These are phyloP conservation scores for Zaprionus davidi DNA, from an alignment of 1,140 invertebrate genomes.

Conservation along the genomic window DNA sequence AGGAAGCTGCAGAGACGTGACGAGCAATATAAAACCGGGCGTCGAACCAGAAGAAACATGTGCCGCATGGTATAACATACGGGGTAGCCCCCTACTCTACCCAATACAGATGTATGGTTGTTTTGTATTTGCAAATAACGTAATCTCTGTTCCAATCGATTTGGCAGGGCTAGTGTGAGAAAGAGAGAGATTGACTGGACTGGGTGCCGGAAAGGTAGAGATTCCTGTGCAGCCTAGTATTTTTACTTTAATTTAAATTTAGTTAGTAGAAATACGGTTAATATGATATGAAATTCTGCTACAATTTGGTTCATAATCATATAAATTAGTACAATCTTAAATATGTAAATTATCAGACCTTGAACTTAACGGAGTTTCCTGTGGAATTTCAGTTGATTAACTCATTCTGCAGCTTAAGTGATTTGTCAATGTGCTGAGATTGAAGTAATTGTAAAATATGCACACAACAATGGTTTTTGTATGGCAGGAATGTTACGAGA, in stretches of 20 bases:
- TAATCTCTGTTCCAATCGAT: slow-evolving; percentile 32
- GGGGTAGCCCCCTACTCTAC: background rate
- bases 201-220: background rate
- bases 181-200: background rate
- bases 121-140: slow-evolving; percentile 35
- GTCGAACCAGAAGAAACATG: slow-evolving; percentile 40
- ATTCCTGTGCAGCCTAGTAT: background rate
- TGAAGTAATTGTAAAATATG: background rate
- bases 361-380: background rate
- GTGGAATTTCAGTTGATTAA: background rate
- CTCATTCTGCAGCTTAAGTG: background rate
- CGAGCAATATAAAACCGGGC: slow-evolving; percentile 41
- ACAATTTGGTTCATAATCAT: no score
- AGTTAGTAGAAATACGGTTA: background rate
- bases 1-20: slow-evolving; percentile 67
- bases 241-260: background rate
- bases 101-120: background rate
- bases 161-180: background rate
- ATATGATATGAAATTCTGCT: background rate
- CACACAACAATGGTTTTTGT: background rate
- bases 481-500: background rate
- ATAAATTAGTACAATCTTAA: no score
- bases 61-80: slow-evolving; percentile 34
- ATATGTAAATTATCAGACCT: background rate
- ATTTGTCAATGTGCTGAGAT: slow-evolving; percentile 1